Evolutionary conservation across 1,140 invertebrate species (phyloP), one percentile per base, ranked within the genome.

Genomic region (Drosophila erecta): DNA sequence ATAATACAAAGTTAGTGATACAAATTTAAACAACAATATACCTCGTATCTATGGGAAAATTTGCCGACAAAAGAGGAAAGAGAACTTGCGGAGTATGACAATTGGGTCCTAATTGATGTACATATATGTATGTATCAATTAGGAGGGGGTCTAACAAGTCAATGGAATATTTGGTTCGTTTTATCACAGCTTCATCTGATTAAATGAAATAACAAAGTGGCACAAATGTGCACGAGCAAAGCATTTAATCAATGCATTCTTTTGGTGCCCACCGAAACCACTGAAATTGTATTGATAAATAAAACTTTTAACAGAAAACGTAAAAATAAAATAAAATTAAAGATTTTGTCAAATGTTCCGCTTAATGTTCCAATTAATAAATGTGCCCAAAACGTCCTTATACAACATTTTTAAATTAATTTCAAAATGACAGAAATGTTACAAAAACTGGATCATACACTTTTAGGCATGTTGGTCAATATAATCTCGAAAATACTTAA

Each of bases 151-250:
- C 51, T 67, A 69, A 70, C 66, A 47, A 37, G 66, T 70, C 64
- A 70, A 40, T 38, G 40, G 66, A 70, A 70, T 70, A 70, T 70
- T 67, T 65, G 64, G 64, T 53, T 65, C 46, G 46, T 33, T 56
- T 12, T 70, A 70, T 70, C 66, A 70, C 66, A 70, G 66, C 66
- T 44, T 10, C 66, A 70, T 69, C 49, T 17, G 41, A 6, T 33
- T 24, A 41, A 67, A 27, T 30, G 24, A 47, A 47, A 47, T 47
- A 47, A 56, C 22, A 33, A 30, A 46, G 58, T 43, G 46, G 27
- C 46, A 64, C 20, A 50, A 33, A 50, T 65, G 20, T 65, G n/a
- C 37, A 12, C 10, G 47, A 43, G 37, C 56, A 40, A 60, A 65
- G 40, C 27, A 62, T 37, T 40, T 62, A 17, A n/a, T 40, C 11